Evolutionary conservation across 1,140 invertebrate genomes (phyloP), one percentile per base, ranked within the genome.

Genomic region (Brachionus manjavacas): DNA sequence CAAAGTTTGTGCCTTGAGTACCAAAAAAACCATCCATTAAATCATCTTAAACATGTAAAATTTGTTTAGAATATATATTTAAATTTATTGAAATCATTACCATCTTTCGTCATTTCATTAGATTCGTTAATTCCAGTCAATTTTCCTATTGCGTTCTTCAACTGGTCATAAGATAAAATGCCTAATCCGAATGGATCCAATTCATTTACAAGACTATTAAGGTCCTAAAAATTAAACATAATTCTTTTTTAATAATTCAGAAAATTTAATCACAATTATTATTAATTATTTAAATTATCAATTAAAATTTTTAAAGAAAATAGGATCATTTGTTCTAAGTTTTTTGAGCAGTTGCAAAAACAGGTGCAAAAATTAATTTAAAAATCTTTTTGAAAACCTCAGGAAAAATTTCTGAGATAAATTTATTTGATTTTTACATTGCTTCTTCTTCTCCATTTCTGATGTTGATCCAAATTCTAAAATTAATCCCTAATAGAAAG

Each of bases 151-250:
- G 31, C 68, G 20, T 72, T 11, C 20, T 72, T 72, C 9, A 72
- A 16, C 35, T 72, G 68, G n/a, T 20, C 16, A 41, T 72, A 72
- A 72, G 16, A 41, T 41, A 72, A 39, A 41, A 72, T 6, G n/a
- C 68, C 68, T 41, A 72, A 7, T 41, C 16, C 16, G 41, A 72
- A 72, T 72, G 68, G 68, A 23, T 72, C 68, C 68, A 72, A 72
- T 1, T 72, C 68, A 72, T 72, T 41, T 72, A 72, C 35, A 8
- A 43, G 0, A 6, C 14, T 23, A 8, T 72, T 72, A 9, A 72
- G 3, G 23, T 72, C 68, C 68, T 72, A 41, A 41, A 72, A 72
- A 35, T 35, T 0, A 35, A 31, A 35, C 6, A 35, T 7, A 4
- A 31, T 31, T 35, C 7, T 7, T 35, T 35, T 7, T 35, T 7